Evolutionary conservation across 2,113 vertebrate species (phyloP).

Genomic region (Passer domesticus): DNA sequence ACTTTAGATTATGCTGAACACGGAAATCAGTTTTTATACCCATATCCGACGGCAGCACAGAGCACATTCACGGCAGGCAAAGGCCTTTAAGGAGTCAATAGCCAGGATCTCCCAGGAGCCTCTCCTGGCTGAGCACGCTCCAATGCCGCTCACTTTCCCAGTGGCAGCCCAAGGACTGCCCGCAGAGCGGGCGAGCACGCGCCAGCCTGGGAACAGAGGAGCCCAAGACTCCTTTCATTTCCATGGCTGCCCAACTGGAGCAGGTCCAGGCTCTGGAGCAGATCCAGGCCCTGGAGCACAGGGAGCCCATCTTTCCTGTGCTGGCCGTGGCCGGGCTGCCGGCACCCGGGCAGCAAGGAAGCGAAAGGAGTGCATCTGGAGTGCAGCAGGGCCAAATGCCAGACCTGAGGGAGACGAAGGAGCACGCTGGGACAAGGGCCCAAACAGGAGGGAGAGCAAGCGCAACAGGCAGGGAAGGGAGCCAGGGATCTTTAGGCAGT

Average conservation of each 20-base stretch:
- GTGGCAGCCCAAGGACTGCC: rapidly evolving
- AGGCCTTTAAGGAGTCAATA: not conserved
- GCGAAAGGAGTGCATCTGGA: not conserved
- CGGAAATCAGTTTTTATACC: not conserved
- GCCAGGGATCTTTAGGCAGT: not conserved
- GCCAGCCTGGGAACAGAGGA: not conserved
- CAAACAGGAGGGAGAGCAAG: not conserved
- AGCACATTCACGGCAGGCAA: not conserved
- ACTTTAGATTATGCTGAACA: constrained; percentile 10
- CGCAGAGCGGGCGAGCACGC: rapidly evolving
- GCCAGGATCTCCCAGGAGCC: not conserved
- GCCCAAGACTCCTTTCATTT: not conserved
- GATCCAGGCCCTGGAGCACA: not conserved
- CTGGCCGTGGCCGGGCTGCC: rapidly evolving
- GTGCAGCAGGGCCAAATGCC: not conserved
- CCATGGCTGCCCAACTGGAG: not conserved
- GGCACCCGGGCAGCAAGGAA: not conserved
- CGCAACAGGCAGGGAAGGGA: not conserved
- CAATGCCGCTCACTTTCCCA: rapidly evolving
- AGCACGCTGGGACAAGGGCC: not conserved
- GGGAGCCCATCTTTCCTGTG: not conserved
- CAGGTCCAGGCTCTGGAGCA: not conserved
- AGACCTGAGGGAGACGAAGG: rapidly evolving
- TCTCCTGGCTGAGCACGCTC: not conserved
- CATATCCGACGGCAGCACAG: not conserved